These are phyloP conservation scores for Plebejus anna DNA, from an alignment of 2,888 invertebrate genomes.

Conservation along the genomic window DNA sequence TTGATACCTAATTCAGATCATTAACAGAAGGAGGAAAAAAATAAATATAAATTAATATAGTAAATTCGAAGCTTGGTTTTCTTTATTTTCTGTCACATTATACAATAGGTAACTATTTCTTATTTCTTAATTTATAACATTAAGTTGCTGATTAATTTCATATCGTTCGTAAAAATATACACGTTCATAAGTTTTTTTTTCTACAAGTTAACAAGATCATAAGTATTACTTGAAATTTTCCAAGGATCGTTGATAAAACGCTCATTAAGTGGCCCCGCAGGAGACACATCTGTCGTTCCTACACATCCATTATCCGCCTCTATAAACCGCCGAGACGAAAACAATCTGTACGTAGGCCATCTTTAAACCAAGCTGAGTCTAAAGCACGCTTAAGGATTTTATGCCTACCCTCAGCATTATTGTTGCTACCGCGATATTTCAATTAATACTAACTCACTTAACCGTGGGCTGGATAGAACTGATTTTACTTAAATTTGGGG, in stretches of 20 bases:
- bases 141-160: no score
- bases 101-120: no score
- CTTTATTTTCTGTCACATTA: no score
- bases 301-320: slow-evolving; percentile 63
- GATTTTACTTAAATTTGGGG: no score
- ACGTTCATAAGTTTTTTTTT: no score
- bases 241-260: slow-evolving; percentile 31
- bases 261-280: slow-evolving; percentile 45
- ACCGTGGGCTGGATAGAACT: no score
- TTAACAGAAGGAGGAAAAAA: background rate
- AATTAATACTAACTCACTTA: background rate
- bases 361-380: slow-evolving; percentile 39
- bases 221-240: no score
- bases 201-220: no score
- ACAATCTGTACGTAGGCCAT: slow-evolving; percentile 63
- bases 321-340: slow-evolving; percentile 67
- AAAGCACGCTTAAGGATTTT: background rate
- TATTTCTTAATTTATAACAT: no score
- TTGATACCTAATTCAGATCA: no score
- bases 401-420: background rate
- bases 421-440: background rate
- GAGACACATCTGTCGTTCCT: slow-evolving; percentile 65
- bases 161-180: no score
- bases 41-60: background rate
- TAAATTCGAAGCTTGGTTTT: no score